Conservation (phyloP, 2,113 vertebrate species). For the Camelus dromedarius region DNA sequence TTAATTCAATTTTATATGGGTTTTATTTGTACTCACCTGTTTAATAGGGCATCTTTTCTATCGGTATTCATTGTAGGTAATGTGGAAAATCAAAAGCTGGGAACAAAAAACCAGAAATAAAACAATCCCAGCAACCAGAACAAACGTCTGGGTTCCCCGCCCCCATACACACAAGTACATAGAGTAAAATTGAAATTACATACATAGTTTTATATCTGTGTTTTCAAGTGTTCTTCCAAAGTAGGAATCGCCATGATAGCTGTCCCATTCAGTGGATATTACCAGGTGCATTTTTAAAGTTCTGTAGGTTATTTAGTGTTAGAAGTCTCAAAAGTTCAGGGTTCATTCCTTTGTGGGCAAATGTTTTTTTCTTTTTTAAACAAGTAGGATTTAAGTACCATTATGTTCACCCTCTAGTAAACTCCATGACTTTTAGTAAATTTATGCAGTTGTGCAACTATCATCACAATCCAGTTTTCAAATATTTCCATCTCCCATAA, state of each 20-base stretch:
- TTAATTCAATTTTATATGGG: neutral
- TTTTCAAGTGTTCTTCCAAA: constrained; percentile 2
- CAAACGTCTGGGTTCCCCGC: neutral
- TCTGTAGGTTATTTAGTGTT: neutral
- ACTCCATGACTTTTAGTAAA: neutral
- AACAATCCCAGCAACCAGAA: neutral
- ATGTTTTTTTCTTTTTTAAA: neutral
- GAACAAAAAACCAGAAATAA: neutral
- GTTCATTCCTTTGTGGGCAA: neutral
- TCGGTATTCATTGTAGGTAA: neutral
- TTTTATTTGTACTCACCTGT: neutral
- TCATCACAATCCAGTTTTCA: neutral
- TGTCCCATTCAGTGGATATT: neutral
- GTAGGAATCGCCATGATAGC: neutral
- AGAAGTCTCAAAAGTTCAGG: neutral
- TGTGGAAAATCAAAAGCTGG: neutral
- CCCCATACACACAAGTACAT: neutral
- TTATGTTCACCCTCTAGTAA: neutral
- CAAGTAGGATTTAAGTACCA: neutral
- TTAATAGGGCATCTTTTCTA: neutral
- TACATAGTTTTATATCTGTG: neutral
- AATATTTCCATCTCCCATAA: neutral
- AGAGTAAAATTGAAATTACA: neutral
- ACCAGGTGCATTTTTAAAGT: neutral
- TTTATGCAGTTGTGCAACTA: neutral